Base-by-base conservation (phyloP, 2,888 invertebrate species). In the Volucella inanis region DNA sequence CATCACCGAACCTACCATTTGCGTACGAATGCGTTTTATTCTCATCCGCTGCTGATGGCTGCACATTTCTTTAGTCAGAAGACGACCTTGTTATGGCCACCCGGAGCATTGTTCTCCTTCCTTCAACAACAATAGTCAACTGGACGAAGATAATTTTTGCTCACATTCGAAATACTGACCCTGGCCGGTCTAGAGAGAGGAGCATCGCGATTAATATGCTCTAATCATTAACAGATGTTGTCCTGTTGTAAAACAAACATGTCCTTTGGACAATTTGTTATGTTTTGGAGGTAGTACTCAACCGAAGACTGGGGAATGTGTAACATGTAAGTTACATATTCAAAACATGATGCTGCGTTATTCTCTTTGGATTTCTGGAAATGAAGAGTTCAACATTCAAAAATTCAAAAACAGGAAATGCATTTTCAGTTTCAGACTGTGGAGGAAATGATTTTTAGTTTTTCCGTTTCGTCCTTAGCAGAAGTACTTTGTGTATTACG, bases 391-490 rank as follows among this genome's bases (percentile, higher is more conserved):
- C 52, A 68, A 68, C 72, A 81, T 81, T 85, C 85, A 85, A 81
- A 85, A 81, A 85, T 85, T 85, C 78, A 79, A 72, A 83, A 82
- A 88, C 90, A 91, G 91, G 91, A 91, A 91, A 91, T 91, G 91
- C 90, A 90, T 89, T 90, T 91, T 89, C 90, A 90, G 91, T 90
- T 91, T 89, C 90, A 90, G 91, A 89, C 90, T 87, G 88, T 88
- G 89, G 82, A 90, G 91, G 91, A 91, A 91, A 91, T 91, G 89
- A 91, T 89, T 90, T 91, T 91, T 91, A 91, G 91, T 91, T 91
- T 91, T 88, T 87, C 72, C 72, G 50, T 57, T 31, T 57, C 64
- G 57, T 72, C 57, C 77, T 68, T 64, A 64, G 67, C 39, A 72
- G 43, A 43, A 12, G 22, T 10, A 15, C 14, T 45, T 52, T 18